Conservation (phyloP, 2,797 vertebrate genomes). For the Neopelma chrysocephalum region DNA sequence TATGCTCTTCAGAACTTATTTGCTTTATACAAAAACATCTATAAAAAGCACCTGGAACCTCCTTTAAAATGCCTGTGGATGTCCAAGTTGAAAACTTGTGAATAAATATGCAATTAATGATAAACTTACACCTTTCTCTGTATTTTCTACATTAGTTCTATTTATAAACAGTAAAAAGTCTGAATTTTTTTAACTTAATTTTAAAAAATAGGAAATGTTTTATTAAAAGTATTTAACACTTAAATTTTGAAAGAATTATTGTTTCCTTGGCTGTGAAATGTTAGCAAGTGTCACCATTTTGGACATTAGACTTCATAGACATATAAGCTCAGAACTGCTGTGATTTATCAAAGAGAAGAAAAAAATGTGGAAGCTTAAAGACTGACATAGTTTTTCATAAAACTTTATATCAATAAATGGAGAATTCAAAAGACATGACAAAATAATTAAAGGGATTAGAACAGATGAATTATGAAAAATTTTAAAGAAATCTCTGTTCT, state of each 20-base stretch:
- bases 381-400: background rate
- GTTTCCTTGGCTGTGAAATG: background rate
- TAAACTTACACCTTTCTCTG: background rate
- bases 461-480: background rate
- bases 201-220: background rate
- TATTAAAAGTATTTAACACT: background rate
- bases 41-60: background rate
- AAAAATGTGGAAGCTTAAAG: background rate
- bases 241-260: background rate
- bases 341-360: background rate
- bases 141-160: background rate
- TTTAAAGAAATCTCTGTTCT: background rate
- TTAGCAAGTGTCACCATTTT: background rate
- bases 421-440: background rate
- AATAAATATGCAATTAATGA: background rate
- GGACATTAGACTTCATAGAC: background rate
- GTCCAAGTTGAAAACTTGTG: background rate
- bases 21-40: background rate
- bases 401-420: background rate
- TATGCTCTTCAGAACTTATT: background rate
- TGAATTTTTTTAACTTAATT: background rate
- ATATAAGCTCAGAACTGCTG: background rate
- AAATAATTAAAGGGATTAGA: constrained; percentile 27
- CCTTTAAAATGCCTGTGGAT: background rate
- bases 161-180: background rate